A percentile compares a stretch with the other conserved stretches of the same genome.
Evolutionary conservation across 2,113 vertebrate species (phyloP).

Genomic region (Nannobrachium achirus): DNA sequence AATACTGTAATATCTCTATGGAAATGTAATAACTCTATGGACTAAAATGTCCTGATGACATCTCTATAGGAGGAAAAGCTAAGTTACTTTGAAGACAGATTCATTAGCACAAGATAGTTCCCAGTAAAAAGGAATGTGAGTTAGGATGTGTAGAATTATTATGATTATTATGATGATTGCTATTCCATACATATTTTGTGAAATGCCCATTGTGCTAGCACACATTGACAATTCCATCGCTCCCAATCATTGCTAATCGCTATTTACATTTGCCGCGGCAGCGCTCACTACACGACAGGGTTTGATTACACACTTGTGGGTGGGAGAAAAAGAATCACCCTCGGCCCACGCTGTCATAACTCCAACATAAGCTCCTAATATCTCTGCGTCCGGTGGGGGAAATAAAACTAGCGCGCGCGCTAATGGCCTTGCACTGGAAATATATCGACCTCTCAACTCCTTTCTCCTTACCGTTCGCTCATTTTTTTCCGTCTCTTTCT

Average conservation of each 20-base stretch:
- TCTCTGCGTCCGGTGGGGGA: slow-evolving; percentile 34
- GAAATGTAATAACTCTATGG: no score
- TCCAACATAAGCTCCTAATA: slow-evolving; percentile 33
- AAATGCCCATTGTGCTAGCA: neutral
- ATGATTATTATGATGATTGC: no score
- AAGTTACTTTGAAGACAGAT: no score
- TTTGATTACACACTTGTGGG: slow-evolving; percentile 54
- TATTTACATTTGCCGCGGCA: slow-evolving; percentile 49
- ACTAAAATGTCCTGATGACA: no score
- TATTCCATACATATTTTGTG: no score
- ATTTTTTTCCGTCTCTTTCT: neutral
- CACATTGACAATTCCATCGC: slow-evolving; percentile 14
- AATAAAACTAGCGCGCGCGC: slow-evolving; percentile 34
- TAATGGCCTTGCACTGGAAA: slow-evolving; percentile 44
- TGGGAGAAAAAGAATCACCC: slow-evolving; percentile 28
- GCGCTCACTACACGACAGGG: slow-evolving; percentile 17
- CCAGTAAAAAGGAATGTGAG: no score
- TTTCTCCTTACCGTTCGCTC: neutral
- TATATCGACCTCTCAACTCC: slow-evolving; percentile 53
- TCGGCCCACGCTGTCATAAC: slow-evolving; percentile 20
- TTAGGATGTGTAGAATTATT: no score
- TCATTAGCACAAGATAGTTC: no score
- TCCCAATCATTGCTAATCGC: slow-evolving; percentile 44
- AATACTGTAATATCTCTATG: no score
- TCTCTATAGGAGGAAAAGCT: no score